Base-by-base conservation (phyloP, 2,888 invertebrate species). In the Pseudococcus jackbeardsleyi region DNA sequence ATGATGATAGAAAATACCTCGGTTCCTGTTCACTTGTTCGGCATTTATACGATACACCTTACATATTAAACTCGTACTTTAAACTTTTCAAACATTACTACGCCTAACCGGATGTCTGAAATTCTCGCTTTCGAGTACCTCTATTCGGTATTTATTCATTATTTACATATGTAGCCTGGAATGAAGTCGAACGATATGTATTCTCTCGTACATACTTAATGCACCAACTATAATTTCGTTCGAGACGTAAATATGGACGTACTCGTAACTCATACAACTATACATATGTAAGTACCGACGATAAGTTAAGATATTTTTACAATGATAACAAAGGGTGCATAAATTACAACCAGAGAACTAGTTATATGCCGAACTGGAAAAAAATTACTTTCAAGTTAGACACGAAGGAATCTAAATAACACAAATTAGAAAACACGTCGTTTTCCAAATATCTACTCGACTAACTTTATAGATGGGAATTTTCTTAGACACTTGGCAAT, bases 311-410 rank as follows among this genome's bases (percentile, higher is more conserved):
- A 82, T 82, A 46, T 46, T 82, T 46, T 42, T 42, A 46, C 46
- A 46, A 19, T 46, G 79, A 82, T 82, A 82, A 82, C 79, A 82
- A 82, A 82, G 79, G 79, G 79, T 82, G 79, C 79, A 82, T 82
- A 82, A 82, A 82, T 82, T 82, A 82, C 11, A 46, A 42, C 79
- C 22, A 11, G 33, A 12, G 79, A 39, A 11, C 15, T 72, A 72
- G 33, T 33, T 7, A 5, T 7, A 39, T 33, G 15, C 8, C 33
- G 17, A 72, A 33, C 39, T 17, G 17, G 17, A 72, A 26, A 72
- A 72, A 72, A 72, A 72, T 33, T 33, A 72, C 72, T 33, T 72
- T 17, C 0, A 19, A 33, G 33, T 39, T 8, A 26, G 33, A 33
- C 72, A 72, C 26, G n/a, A 33, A 5, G 6, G 7, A 33, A 33